These are phyloP conservation scores for Chaenocephalus aceratus DNA, from an alignment of 2,113 vertebrate genomes.

Conservation along the genomic window DNA sequence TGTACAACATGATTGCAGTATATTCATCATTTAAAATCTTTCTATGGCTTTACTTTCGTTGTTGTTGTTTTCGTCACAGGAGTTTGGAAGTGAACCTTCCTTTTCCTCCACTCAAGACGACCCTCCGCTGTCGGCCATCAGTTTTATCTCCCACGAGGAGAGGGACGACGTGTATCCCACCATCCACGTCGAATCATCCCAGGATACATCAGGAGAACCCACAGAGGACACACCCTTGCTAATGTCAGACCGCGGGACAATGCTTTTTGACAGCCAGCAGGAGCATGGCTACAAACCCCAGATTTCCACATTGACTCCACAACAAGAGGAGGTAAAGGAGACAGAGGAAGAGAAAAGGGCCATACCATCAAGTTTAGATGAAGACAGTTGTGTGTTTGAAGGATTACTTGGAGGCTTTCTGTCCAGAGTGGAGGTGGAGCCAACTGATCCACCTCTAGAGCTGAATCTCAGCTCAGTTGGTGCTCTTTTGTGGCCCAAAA, in stretches of 20 bases:
- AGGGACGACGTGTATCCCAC: conserved; percentile 57
- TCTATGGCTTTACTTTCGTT: neutral
- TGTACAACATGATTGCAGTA: neutral
- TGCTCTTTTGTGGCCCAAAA: conserved; percentile 16
- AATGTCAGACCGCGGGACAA: neutral
- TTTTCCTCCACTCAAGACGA: conserved; percentile 65
- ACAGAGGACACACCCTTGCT: conserved; percentile 12
- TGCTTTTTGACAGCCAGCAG: conserved; percentile 1
- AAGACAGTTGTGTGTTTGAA: conserved; percentile 5
- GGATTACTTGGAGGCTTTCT: conserved; percentile 50
- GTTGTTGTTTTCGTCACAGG: conserved; percentile 44
- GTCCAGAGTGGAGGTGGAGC: conserved; percentile 38
- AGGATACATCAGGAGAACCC: neutral
- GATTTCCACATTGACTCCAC: neutral
- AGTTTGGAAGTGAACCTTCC: conserved; percentile 36
- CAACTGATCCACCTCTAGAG: conserved; percentile 6
- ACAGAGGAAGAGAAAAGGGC: conserved; percentile 21
- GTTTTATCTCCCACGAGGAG: conserved; percentile 57
- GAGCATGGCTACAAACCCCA: conserved; percentile 76
- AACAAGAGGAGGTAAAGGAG: conserved; percentile 37
- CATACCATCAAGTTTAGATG: neutral
- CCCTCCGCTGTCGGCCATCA: conserved; percentile 80
- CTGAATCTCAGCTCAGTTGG: conserved; percentile 17
- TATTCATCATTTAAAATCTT: neutral
- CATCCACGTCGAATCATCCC: conserved; percentile 23